These are phyloP conservation scores for Drosophila parabipectinata DNA, from an alignment of 1,140 invertebrate species.

Conservation along the genomic window DNA sequence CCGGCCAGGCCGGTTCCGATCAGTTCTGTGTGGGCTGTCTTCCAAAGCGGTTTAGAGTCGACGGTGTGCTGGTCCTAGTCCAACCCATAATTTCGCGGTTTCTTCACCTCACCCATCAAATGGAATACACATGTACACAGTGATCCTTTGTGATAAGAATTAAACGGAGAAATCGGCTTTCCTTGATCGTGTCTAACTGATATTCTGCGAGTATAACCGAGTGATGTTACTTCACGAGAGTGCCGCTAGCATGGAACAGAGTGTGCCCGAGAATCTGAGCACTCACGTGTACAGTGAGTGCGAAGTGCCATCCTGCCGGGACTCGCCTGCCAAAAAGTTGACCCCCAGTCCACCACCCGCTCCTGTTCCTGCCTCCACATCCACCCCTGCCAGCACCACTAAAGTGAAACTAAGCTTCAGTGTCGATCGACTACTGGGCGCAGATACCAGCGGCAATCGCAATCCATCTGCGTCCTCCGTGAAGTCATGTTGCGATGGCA, in stretches of 20 bases:
- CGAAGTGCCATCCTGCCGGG: slow-evolving; percentile 40
- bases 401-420: slow-evolving; percentile 82
- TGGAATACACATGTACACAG: background rate
- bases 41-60: slow-evolving; percentile 54
- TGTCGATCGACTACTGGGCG: slow-evolving; percentile 72
- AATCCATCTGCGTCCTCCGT: slow-evolving; percentile 3
- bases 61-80: slow-evolving; percentile 17
- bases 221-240: slow-evolving; percentile 71
- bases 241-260: slow-evolving; percentile 66
- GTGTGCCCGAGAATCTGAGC: slow-evolving; percentile 73
- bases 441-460: slow-evolving; percentile 31
- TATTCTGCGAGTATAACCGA: slow-evolving; percentile 8
- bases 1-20: slow-evolving; percentile 51
- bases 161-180: background rate
- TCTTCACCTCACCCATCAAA: slow-evolving; percentile 5
- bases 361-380: slow-evolving; percentile 2
- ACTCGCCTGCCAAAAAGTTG: slow-evolving; percentile 46
- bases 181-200: slow-evolving; percentile 13
- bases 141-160: slow-evolving; percentile 1
- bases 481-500: slow-evolving; percentile 55
- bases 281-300: slow-evolving; percentile 64
- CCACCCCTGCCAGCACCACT: slow-evolving; percentile 40
- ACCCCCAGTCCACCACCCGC: background rate
- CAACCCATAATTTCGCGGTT: slow-evolving; percentile 1
- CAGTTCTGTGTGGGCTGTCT: slow-evolving; percentile 81